These are phyloP conservation scores for Epiperipatus broadwayi DNA, from an alignment of 2,888 invertebrate species.

Conservation along the genomic window DNA sequence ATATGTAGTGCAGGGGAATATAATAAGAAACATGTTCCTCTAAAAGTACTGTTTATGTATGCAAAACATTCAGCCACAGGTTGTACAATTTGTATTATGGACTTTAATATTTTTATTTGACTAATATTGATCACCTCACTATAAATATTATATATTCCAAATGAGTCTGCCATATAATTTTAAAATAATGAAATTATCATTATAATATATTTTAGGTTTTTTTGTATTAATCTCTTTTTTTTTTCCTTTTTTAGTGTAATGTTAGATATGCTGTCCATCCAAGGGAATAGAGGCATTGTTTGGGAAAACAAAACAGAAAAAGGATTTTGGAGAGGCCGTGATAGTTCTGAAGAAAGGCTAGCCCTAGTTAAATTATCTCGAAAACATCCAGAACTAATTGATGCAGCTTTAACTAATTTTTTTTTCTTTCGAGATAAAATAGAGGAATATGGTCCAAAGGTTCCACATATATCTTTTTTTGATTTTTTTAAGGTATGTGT, in stretches of 20 bases:
- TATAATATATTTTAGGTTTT: neutral
- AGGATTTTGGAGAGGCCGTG: constrained; percentile 80
- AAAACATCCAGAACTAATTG: constrained; percentile 53
- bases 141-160: constrained; percentile 1
- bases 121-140: too few species aligned
- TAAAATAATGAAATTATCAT: neutral
- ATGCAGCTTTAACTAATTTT: constrained; percentile 81
- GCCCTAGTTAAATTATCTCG: constrained; percentile 58
- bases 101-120: neutral
- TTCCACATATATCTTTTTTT: constrained; percentile 65
- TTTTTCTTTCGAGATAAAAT: constrained; percentile 79
- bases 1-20: too few species aligned
- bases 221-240: constrained; percentile 14
- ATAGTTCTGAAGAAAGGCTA: constrained; percentile 64
- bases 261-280: constrained; percentile 72
- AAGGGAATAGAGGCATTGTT: constrained; percentile 43
- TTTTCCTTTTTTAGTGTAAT: constrained; percentile 43
- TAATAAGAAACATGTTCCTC: too few species aligned
- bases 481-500: constrained; percentile 72
- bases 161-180: neutral
- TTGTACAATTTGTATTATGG: neutral
- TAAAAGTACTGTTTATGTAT: too few species aligned
- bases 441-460: constrained; percentile 63
- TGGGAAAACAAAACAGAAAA: constrained; percentile 56
- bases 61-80: too few species aligned